A percentile compares a stretch with the other conserved stretches of the same genome.
These are phyloP conservation scores for Carapus acus DNA, from an alignment of 2,797 vertebrate genomes.

Conservation along the genomic window DNA sequence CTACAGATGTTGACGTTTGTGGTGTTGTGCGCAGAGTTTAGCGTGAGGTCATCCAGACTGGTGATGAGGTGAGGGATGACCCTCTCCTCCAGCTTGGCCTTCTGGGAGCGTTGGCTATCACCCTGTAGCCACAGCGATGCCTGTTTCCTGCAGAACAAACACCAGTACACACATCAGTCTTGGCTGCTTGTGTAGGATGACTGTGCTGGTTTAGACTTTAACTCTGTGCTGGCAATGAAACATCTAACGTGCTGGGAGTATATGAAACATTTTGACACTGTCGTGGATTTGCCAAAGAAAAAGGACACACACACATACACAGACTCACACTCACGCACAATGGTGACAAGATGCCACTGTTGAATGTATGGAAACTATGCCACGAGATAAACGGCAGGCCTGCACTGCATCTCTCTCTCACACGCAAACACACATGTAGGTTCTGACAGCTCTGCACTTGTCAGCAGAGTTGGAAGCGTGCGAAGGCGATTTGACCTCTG, in stretches of 20 bases:
- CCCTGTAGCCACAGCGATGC: constrained; percentile 82
- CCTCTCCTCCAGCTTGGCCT: constrained; percentile 67
- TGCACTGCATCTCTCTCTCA: not conserved
- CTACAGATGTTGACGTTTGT: constrained; percentile 57
- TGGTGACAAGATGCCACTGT: not conserved
- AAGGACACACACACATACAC: not conserved
- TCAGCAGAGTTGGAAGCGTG: not conserved
- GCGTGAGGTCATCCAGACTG: constrained; percentile 78
- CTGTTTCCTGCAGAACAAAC: constrained; percentile 78
- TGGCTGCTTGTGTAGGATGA: not conserved
- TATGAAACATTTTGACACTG: too few species aligned
- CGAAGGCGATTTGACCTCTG: not conserved
- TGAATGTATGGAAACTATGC: not conserved
- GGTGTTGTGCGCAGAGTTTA: constrained; percentile 50
- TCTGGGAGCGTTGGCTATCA: constrained; percentile 77
- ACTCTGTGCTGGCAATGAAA: too few species aligned
- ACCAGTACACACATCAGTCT: not conserved
- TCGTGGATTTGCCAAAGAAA: too few species aligned
- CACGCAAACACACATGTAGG: not conserved
- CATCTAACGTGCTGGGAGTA: too few species aligned
- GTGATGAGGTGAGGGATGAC: constrained; percentile 78
- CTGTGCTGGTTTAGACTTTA: too few species aligned
- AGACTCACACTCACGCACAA: not conserved
- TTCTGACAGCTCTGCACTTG: not conserved
- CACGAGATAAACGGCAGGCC: not conserved